Conservation (phyloP, 2,113 vertebrate genomes). For the Thomomys bottae region DNA sequence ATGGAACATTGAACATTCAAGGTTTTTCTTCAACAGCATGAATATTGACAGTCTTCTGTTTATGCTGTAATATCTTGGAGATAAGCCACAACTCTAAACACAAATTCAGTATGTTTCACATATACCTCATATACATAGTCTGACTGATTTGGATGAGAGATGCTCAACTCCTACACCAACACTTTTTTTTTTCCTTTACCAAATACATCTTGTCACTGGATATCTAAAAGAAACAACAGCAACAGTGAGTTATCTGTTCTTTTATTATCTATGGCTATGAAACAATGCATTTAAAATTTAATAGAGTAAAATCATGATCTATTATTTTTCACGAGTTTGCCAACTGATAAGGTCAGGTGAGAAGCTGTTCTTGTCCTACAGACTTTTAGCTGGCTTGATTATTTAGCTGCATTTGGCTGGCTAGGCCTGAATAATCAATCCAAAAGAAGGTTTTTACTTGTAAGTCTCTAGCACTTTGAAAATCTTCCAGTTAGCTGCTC, state of each 20-base stretch:
- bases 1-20: too few species aligned
- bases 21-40: too few species aligned
- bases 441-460: not conserved
- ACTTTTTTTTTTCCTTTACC: too few species aligned
- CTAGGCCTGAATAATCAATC: not conserved
- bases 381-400: not conserved
- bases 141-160: not conserved
- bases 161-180: not conserved
- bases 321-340: not conserved
- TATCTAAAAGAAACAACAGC: slow-evolving; percentile 2
- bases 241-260: not conserved
- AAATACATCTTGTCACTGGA: not conserved
- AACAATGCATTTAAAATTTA: slow-evolving; percentile 3
- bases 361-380: not conserved
- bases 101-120: not conserved
- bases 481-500: accelerated
- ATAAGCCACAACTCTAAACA: not conserved
- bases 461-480: not conserved
- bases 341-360: not conserved
- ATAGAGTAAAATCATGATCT: not conserved
- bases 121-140: not conserved
- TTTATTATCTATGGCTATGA: not conserved
- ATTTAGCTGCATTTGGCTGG: not conserved
- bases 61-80: not conserved
- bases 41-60: too few species aligned